A percentile compares a stretch with the other conserved stretches of the same genome.
Conservation (phyloP, 2,113 vertebrate species). For the Larimichthys crocea region DNA sequence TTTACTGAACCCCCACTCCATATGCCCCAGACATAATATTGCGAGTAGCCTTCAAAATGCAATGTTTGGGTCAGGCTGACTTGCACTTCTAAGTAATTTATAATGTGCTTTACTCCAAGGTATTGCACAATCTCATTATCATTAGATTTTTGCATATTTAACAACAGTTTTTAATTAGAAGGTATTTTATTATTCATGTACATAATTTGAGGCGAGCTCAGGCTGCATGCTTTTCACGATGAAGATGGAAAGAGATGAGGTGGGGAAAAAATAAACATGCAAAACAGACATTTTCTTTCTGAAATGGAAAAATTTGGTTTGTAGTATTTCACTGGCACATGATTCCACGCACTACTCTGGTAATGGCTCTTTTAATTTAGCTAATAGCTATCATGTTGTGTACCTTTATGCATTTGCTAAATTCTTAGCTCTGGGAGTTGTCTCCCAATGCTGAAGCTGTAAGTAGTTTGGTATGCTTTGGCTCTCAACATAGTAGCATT, state of each 20-base stretch:
- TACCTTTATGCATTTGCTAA: conserved; percentile 99
- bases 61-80: conserved; percentile 93
- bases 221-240: conserved; percentile 87
- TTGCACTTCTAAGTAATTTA: conserved; percentile 97
- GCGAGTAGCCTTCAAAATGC: conserved; percentile 86
- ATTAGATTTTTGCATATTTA: conserved; percentile 99
- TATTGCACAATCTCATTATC: conserved; percentile 99
- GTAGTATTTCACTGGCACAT: conserved; percentile 86
- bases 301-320: conserved; percentile 86
- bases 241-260: conserved; percentile 79
- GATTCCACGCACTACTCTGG: conserved; percentile 82
- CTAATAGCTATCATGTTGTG: conserved; percentile 99
- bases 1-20: conserved; percentile 60
- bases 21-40: conserved; percentile 81
- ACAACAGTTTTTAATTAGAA: conserved; percentile 99
- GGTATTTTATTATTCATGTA: conserved; percentile 99
- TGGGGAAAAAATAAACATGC: conserved; percentile 69
- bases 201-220: conserved; percentile 97
- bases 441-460: conserved; percentile 90
- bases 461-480: conserved; percentile 95
- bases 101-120: conserved; percentile 96
- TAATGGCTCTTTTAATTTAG: conserved; percentile 99
- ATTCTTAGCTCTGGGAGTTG: conserved; percentile 96
- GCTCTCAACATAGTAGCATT: conserved; percentile 95
- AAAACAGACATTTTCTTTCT: conserved; percentile 54